Evolutionary conservation across 2,888 invertebrate genomes (phyloP).

Genomic region (Drosophila formosana): DNA sequence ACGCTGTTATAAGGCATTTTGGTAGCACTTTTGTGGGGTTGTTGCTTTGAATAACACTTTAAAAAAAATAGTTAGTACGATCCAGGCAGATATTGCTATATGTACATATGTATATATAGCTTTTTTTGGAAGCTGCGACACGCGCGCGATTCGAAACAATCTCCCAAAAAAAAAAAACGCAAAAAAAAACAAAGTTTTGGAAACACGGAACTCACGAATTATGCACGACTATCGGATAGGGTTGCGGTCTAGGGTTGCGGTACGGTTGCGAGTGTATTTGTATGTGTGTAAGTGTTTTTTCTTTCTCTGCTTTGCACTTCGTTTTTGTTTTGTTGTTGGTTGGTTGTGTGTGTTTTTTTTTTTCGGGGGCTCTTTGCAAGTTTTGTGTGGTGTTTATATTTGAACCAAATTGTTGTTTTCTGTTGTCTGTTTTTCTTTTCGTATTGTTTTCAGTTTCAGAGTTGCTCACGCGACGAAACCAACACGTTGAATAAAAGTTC

Average conservation of each 20-base stretch:
- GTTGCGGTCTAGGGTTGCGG: constrained; percentile 11
- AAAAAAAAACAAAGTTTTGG: constrained; percentile 15
- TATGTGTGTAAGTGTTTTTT: constrained; percentile 6
- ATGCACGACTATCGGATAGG: constrained; percentile 11
- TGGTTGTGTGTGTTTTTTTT: constrained; percentile 12
- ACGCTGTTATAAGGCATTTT: constrained; percentile 75
- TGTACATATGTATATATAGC: constrained; percentile 4
- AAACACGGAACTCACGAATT: constrained; percentile 36
- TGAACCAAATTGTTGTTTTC: constrained; percentile 8
- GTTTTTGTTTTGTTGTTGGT: constrained; percentile 22
- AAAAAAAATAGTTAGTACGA: constrained; percentile 66
- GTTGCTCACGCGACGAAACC: constrained; percentile 78
- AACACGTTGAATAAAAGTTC: constrained; percentile 80
- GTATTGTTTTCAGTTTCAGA: constrained; percentile 67
- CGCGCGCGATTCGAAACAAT: constrained; percentile 29
- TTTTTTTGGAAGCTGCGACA: constrained; percentile 34
- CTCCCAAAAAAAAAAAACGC: constrained; percentile 18
- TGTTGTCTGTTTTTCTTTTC: constrained; percentile 35
- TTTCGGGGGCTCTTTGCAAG: constrained; percentile 40
- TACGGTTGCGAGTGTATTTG: constrained; percentile 21
- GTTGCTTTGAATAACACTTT: constrained; percentile 56
- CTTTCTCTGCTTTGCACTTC: constrained; percentile 1
- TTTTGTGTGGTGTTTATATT: constrained; percentile 26
- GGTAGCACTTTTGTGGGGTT: constrained; percentile 53
- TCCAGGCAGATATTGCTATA: constrained; percentile 36